Conservation (phyloP, 1,140 invertebrate species). For the Spodoptera litura region DNA sequence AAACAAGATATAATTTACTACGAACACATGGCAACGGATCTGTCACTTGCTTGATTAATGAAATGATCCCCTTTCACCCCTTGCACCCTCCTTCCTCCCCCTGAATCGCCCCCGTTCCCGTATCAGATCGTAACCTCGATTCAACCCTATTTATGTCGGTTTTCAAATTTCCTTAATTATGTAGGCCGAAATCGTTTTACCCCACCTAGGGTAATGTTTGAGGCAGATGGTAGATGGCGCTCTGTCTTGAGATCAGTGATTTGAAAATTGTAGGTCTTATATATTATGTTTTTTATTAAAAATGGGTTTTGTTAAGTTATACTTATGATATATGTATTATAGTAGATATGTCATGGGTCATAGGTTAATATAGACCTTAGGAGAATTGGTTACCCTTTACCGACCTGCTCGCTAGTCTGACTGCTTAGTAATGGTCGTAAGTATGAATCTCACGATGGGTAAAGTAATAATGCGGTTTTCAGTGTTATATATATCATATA, state of each 20-base stretch:
- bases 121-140: constrained; percentile 71
- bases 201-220: constrained; percentile 54
- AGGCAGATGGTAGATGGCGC: constrained; percentile 3
- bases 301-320: not conserved
- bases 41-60: constrained; percentile 77
- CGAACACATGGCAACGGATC: constrained; percentile 67
- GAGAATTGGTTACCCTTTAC: no score
- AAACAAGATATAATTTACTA: constrained; percentile 65
- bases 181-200: constrained; percentile 67
- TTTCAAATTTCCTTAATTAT: constrained; percentile 84
- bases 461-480: no score
- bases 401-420: no score
- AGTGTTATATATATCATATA: no score
- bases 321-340: no score
- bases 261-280: constrained; percentile 4
- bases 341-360: no score
- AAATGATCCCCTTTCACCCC: constrained; percentile 55
- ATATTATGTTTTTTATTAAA: not conserved
- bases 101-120: not conserved
- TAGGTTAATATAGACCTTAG: no score
- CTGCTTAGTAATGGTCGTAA: no score
- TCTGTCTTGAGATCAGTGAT: constrained; percentile 19
- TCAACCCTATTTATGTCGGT: constrained; percentile 64
- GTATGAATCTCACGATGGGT: no score
- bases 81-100: constrained; percentile 28